phyloP scores from a whole-genome alignment of 1,140 invertebrate genomes.

The Monomorium pharaonis region DNA sequence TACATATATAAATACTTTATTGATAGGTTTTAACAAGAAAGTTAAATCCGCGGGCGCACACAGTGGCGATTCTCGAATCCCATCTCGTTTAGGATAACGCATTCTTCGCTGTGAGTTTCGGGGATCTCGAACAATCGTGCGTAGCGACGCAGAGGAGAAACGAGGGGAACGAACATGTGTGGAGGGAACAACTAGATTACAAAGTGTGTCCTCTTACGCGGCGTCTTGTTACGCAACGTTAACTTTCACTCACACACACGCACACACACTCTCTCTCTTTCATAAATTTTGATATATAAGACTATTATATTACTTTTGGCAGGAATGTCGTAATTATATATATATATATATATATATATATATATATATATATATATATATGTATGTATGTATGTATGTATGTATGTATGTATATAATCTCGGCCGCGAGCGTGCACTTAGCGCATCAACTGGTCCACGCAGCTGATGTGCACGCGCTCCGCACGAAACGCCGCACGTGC shows the following conservation, averaged over 20 bases:
- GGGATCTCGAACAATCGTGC: not conserved
- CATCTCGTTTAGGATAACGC: not conserved
- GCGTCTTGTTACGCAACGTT: constrained; percentile 22
- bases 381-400: constrained; percentile 51
- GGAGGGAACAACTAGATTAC: constrained; percentile 45
- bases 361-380: constrained; percentile 17
- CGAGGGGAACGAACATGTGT: not conserved
- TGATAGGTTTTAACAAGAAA: constrained; percentile 46
- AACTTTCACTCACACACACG: too few species aligned
- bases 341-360: constrained; percentile 1
- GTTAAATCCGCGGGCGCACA: not conserved
- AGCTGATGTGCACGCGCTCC: not conserved
- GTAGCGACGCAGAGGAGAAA: not conserved
- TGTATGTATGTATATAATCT: constrained; percentile 42
- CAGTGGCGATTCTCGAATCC: not conserved
- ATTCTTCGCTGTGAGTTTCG: too few species aligned
- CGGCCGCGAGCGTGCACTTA: constrained; percentile 38
- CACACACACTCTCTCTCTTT: not conserved
- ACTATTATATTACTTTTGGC: constrained; percentile 75
- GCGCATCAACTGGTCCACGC: not conserved
- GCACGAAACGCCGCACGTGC: not conserved
- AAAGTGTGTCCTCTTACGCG: constrained; percentile 33
- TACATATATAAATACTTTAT: constrained; percentile 59
- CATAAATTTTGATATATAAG: constrained; percentile 51
- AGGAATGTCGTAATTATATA: constrained; percentile 77